A percentile compares a stretch with the other conserved stretches of the same genome.
These are phyloP conservation scores for Limnothrissa miodon DNA, from an alignment of 2,113 vertebrate genomes.

Conservation along the genomic window DNA sequence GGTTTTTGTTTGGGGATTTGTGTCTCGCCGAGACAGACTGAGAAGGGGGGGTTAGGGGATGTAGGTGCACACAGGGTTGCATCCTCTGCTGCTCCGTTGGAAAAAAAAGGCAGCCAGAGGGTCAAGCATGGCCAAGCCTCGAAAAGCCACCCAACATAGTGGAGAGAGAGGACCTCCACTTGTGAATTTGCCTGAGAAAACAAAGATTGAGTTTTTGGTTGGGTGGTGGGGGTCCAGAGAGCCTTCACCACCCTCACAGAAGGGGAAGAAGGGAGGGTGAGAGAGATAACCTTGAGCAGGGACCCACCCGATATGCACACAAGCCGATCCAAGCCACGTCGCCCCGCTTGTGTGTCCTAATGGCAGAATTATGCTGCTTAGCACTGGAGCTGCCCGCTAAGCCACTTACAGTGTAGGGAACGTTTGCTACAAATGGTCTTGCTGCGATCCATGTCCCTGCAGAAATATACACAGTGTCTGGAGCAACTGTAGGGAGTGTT, in stretches of 20 bases:
- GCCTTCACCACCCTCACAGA: neutral
- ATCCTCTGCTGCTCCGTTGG: constrained; percentile 1
- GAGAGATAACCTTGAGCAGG: neutral
- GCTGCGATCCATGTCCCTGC: neutral
- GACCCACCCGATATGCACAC: constrained; percentile 5
- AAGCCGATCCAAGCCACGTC: neutral
- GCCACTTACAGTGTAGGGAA: constrained; percentile 1
- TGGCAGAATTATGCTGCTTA: constrained; percentile 7
- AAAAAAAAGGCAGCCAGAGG: neutral
- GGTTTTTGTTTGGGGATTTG: neutral
- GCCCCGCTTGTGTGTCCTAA: neutral
- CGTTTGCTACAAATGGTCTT: neutral
- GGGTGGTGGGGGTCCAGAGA: neutral
- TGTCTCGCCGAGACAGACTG: neutral
- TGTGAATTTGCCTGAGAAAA: neutral
- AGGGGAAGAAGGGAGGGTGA: neutral
- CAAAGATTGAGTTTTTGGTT: neutral
- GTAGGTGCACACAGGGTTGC: neutral
- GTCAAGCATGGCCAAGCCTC: neutral
- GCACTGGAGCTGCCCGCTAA: neutral
- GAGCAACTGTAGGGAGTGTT: neutral
- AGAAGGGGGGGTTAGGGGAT: neutral
- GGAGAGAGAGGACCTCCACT: neutral
- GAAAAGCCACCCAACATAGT: neutral
- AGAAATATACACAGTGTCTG: neutral